Conservation (phyloP, 35 echinoderm and acorn worm species). For the Heliocidaris erythrogramma region DNA sequence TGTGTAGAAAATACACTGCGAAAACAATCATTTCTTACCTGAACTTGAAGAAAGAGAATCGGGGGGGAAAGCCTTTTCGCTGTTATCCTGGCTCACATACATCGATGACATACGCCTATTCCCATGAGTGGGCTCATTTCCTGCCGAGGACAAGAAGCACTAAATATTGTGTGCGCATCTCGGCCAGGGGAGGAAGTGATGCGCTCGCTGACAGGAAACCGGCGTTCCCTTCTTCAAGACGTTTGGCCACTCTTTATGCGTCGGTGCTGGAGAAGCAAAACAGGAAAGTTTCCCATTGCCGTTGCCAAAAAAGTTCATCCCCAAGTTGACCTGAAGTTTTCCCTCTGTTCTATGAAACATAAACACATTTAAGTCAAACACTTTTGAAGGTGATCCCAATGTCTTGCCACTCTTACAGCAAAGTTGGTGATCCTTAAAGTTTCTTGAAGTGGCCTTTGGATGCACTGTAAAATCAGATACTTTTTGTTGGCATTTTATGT, state of each 20-base stretch:
- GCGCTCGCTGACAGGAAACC: neutral
- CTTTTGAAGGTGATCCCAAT: neutral
- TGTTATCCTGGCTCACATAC: neutral
- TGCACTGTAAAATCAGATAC: neutral
- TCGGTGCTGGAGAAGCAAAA: neutral
- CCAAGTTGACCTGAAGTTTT: neutral
- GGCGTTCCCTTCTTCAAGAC: neutral
- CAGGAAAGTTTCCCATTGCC: neutral
- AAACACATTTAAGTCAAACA: neutral
- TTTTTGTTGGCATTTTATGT: too few species aligned
- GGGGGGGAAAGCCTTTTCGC: neutral
- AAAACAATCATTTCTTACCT: neutral
- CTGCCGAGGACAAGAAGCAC: neutral
- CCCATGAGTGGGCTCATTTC: neutral
- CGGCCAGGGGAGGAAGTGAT: neutral
- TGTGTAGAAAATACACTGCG: neutral
- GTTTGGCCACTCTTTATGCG: neutral
- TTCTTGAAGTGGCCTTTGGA: neutral
- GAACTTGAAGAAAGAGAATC: neutral
- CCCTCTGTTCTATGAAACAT: neutral
- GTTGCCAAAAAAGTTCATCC: neutral
- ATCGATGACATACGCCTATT: neutral
- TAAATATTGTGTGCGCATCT: slow-evolving; percentile 11
- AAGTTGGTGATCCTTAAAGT: neutral
- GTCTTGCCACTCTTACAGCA: neutral